Base-by-base conservation (phyloP, 2,888 invertebrate species). In the Macrophya alboannulata region DNA sequence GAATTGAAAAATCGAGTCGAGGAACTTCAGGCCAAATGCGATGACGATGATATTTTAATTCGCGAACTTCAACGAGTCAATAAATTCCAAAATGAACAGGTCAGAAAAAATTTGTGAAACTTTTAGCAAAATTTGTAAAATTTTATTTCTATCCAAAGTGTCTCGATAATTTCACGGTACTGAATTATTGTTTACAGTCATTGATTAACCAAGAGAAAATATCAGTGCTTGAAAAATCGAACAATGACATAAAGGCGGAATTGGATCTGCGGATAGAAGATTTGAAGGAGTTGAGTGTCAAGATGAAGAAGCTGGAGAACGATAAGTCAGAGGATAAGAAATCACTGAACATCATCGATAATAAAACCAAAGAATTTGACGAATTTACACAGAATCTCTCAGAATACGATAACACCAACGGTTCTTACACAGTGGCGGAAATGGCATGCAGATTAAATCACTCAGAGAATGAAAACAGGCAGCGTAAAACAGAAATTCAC, bases 281-380 rank as follows among this genome's bases (percentile, higher is more conserved):
- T 48, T 86, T 86, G 40, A 88, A 65, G 68, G 84, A 76, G 40
- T 84, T 86, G 45, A 86, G 88, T 74, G 84, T 84, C 31, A 84
- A 86, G 85, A 83, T 87, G n/a, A 40, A 21, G 0, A 85, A 81
- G 37, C 74, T 85, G 12, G 84, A 74, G 8, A 45, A 84, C 6
- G 81, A 86, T 2, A 40, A 81, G 51, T 48, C 37, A 17, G 15
- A 43, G 4, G 45, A 51, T 77, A 12, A 10, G 12, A 65, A 72
- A 72, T 12, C 43, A n/a, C n/a, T 59, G 9, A 65, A 31, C 37
- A 17, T 62, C 68, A 17, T 17, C 68, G 15, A 68, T 17, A 84
- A 37, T 40, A 81, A 65, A 21, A 15, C 15, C 17, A 17, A 10
- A 0, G 37, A 55, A 55, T 55, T 8, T 1, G 55, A 5, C 10